Evolutionary conservation across 92 coral and sea anemone genomes (phyloP), one percentile per base, ranked within the genome.

Genomic region (Pocillopora meandrina): DNA sequence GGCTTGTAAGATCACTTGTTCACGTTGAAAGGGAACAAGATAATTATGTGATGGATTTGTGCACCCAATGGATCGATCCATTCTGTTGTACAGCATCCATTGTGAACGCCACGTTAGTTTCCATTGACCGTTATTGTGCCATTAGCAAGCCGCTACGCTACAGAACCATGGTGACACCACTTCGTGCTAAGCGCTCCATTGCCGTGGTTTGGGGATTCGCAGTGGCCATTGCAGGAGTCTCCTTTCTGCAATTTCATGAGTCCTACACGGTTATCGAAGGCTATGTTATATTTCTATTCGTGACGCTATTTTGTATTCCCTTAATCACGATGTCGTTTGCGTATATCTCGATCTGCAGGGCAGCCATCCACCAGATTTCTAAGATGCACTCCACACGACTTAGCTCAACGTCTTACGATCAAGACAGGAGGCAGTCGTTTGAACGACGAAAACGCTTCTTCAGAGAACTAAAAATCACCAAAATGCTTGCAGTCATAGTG

Each of bases 31-130:
- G 71, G 19, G 86, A 89, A 1, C 69, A 84, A 9, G 89, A 76
- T 10, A 2, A n/a, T 15, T 64, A 75, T 15, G 64, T 89, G n/a
- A 69, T 94, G 15, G 85, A 85, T 47, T 68, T 94, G 85, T 76
- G 92, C 56, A 92, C 93, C 58, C 34, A 69, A 56, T 94, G 98
- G 98, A 83, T 94, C 23, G 98, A 94, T 33, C 85, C 88, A 2
- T 94, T 94, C 74, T 94, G 98, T 75, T 89, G 95, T 65, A 61
- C 92, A 17, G 98, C 95, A 1, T 94, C 98, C 62, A 94, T 94
- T 23, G 76, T 90, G 49, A 90, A 88, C 80, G 95, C 98, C 26
- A 94, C 98, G 1, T 42, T 94, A 47, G 98, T 94, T 2, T 92
- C 95, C 63, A 67, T 94, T 58, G 98, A 94, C 83, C 91, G 98